These are phyloP conservation scores for Stichodactyla helianthus DNA, from an alignment of 64 coral and sea anemone species.

Conservation along the genomic window DNA sequence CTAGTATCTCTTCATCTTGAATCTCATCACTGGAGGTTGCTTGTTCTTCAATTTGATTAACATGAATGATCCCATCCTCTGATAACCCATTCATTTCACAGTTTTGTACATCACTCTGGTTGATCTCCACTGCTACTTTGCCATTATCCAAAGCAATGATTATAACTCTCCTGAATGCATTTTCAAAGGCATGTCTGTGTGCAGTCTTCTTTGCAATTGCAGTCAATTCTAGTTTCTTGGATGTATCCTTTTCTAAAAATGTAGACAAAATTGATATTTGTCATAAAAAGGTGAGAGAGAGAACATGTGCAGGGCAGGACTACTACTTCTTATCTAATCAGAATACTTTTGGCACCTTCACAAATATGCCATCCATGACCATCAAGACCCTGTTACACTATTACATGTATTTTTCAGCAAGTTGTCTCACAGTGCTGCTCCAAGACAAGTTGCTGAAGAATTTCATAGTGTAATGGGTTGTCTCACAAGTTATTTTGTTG, in stretches of 20 bases:
- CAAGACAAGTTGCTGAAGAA: too few relatives aligned
- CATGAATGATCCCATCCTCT: constrained; percentile 40
- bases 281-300: too few relatives aligned
- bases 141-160: constrained; percentile 67
- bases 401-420: too few relatives aligned
- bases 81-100: constrained; percentile 23
- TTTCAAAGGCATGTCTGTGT: constrained; percentile 87
- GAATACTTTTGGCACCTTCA: too few relatives aligned
- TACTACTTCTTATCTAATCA: too few relatives aligned
- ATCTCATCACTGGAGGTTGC: constrained; percentile 16
- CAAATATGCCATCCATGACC: too few relatives aligned
- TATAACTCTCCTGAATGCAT: constrained; percentile 80
- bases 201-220: constrained; percentile 80
- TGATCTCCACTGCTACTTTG: constrained; percentile 77
- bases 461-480: too few relatives aligned
- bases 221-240: constrained; percentile 50
- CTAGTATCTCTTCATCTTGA: constrained; percentile 21
- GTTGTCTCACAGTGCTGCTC: too few relatives aligned
- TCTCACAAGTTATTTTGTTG: too few relatives aligned
- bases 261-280: background rate
- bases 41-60: constrained; percentile 55
- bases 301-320: too few relatives aligned
- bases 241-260: constrained; percentile 53
- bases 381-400: too few relatives aligned
- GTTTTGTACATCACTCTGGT: constrained; percentile 36